Base-by-base conservation (phyloP, 2,113 vertebrate species). In the Nothocercus julius region DNA sequence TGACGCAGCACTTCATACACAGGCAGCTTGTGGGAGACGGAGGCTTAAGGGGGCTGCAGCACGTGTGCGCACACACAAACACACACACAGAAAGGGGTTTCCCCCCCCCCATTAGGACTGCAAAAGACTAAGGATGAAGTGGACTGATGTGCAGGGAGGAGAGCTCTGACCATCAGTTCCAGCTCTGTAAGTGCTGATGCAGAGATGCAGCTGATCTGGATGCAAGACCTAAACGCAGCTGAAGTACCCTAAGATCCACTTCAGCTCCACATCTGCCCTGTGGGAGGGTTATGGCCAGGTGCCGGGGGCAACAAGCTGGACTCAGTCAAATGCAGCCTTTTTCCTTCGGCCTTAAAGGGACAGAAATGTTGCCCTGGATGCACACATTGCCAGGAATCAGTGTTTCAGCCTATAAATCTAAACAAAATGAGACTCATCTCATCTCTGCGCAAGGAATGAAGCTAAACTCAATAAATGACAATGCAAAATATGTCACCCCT, bases 21-120 rank as follows among this genome's bases (percentile, higher is more conserved):
- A 77, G 85, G 92, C 92, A 87, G 69, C 85, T 82, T 4, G 53
- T 87, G 76, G 67, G 95, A 78, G 80, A 75, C 70, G 93, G 94
- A 96, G 96, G 72, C 87, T 38, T 54, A 66, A 91, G 92, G 88
- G 96, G 85, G 10, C 82, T 95, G 91, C 90, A 91, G 83, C 79
- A 44, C 44, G 15, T 44, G 15, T 36, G 36, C 8, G 36, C 24
- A 10, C 70, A 59, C 70, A 38, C 34, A 24, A 14, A 24, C 63
- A 4, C 92, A 13, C n/a, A 12, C 25, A 11, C 13, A 19, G 47
- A 89, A 75, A 28, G 87, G 44, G 27, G 7, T 24, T 18, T 40
- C 19, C 7, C 13, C 25, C 16, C 11, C 88, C 30, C 74, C 17
- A 21, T 36, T 32, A 53, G 53, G 42, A 64, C 89, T 82, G 85